Base-by-base conservation (phyloP, 2,797 vertebrate genomes). In the Semotilus atromaculatus region DNA sequence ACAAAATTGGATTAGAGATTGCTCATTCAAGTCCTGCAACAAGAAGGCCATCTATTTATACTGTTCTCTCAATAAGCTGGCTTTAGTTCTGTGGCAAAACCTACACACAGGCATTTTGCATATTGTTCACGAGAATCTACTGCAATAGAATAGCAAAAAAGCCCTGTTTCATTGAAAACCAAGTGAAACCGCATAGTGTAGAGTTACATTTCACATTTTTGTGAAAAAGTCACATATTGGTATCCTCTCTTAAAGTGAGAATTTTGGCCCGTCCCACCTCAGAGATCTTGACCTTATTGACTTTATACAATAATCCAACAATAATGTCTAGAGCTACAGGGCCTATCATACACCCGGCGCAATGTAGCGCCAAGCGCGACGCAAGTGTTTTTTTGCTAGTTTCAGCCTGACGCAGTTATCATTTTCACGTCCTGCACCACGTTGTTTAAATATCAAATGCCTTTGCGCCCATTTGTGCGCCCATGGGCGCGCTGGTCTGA, bases 1-100 rank as follows among this genome's bases (percentile, higher is more conserved):
- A 74, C 75, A 66, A 83, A 88, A 86, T 66, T 84, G 88, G 86
- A 88, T 86, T 88, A 89, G 74, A 85, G 87, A 85, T 87, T 75
- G 79, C 72, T 84, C 70, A 45, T 60, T 77, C 51, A 70, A 64
- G 36, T 81, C 60, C 19, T 60, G 11, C 66, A 51, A 83, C 68
- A 40, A 70, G 51, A 82, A 80, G 48, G 74, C 75, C 48, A 34
- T 45, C 87, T 88, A 55, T 89, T 88, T 86, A 36, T 84, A 78
- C 64, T 74, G 80, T 82, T 83, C 38, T 78, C 74, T 86, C 81
- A 80, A 48, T 77, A 89, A 88, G 80, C 84, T 87, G 84, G 62
- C 86, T 89, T 90, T 77, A 86, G 80, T 88, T 82, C 70, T 84
- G 75, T 13, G 0, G 40, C 31, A 70, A 75, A 74, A 77, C 71